Conservation (phyloP, 2,797 vertebrate genomes). For the Phataginus tricuspis region DNA sequence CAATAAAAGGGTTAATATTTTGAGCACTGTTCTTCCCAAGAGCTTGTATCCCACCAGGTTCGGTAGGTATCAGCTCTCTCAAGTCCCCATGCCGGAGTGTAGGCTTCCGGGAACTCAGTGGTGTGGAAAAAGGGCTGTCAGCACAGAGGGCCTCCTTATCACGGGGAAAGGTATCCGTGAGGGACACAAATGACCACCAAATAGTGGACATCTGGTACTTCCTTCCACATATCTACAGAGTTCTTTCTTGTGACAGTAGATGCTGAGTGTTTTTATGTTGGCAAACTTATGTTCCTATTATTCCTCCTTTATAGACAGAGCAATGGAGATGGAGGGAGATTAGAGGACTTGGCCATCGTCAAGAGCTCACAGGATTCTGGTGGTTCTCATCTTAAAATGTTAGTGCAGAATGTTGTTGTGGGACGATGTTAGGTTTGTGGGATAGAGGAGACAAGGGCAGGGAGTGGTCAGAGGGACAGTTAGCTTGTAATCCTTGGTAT, state of each 20-base stretch:
- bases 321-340: neutral
- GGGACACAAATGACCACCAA: neutral
- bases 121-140: neutral
- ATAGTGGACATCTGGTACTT: neutral
- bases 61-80: neutral
- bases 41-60: neutral
- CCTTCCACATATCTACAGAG: neutral
- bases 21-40: neutral
- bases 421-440: neutral
- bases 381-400: neutral
- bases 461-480: neutral
- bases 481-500: neutral
- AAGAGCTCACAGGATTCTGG: neutral
- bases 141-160: neutral
- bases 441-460: neutral
- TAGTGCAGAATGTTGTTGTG: neutral
- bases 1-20: neutral
- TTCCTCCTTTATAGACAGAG: neutral
- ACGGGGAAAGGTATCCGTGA: neutral
- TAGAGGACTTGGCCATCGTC: neutral
- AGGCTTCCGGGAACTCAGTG: neutral
- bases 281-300: neutral
- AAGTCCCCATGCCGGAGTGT: neutral
- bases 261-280: neutral
- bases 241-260: neutral